Conservation (phyloP, 2,797 vertebrate genomes). For the Anguilla megastoma region DNA sequence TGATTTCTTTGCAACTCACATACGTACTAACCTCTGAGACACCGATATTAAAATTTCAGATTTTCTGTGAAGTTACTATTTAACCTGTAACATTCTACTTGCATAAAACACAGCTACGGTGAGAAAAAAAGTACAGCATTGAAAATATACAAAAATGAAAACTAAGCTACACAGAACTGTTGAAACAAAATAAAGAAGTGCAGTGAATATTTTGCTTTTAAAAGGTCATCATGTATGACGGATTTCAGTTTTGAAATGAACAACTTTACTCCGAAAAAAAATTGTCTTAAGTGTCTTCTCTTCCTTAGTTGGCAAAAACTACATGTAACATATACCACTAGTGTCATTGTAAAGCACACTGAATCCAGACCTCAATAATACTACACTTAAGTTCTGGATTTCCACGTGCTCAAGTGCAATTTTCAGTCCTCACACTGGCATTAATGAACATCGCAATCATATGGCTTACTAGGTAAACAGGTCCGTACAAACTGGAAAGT, state of each 20-base stretch:
- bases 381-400: conserved; percentile 53
- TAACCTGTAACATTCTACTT: not conserved
- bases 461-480: conserved; percentile 85
- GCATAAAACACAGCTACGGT: conserved; percentile 21
- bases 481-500: conserved; percentile 79
- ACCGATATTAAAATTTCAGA: not conserved
- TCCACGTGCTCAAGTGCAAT: conserved; percentile 74
- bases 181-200: not conserved
- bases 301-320: conserved; percentile 65
- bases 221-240: conserved; percentile 25
- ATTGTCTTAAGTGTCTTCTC: conserved; percentile 42
- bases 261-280: conserved; percentile 32
- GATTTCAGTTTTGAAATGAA: conserved; percentile 45
- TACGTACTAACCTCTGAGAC: not conserved
- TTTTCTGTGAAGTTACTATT: conserved; percentile 6
- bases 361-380: conserved; percentile 47
- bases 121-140: conserved; percentile 46
- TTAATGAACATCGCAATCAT: conserved; percentile 69
- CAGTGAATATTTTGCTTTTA: conserved; percentile 19
- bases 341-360: conserved; percentile 46
- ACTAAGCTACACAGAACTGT: conserved; percentile 20
- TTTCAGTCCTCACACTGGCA: conserved; percentile 74
- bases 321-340: conserved; percentile 47
- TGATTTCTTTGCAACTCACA: not conserved
- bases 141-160: conserved; percentile 43